Evolutionary conservation across 2,113 vertebrate genomes (phyloP).

Genomic region (Cyrtonyx montezumae): DNA sequence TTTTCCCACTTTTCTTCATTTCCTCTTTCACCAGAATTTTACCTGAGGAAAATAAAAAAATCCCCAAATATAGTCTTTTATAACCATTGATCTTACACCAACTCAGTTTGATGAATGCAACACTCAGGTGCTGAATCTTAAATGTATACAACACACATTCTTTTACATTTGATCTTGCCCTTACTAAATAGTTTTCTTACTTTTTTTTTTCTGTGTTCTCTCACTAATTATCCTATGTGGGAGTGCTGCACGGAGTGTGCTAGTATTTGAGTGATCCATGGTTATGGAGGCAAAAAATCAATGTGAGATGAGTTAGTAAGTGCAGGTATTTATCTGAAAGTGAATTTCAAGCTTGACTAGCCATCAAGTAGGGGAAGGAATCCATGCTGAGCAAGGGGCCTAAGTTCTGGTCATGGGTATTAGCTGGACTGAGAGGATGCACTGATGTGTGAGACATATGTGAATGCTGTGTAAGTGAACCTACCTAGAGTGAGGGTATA

Average conservation of each 20-base stretch:
- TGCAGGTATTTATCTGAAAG: not conserved
- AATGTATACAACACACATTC: not conserved
- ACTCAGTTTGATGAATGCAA: not conserved
- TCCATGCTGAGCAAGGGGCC: not conserved
- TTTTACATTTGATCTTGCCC: not conserved
- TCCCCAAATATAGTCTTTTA: too few relatives aligned
- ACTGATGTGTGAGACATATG: not conserved
- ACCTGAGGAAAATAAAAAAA: not conserved
- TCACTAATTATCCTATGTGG: not conserved
- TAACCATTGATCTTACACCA: not conserved
- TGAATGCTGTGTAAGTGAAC: not conserved
- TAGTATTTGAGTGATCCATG: not conserved
- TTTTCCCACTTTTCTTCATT: not conserved
- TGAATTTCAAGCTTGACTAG: not conserved
- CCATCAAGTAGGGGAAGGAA: accelerated
- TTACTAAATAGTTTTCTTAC: not conserved
- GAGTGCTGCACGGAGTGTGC: not conserved
- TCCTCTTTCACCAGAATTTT: not conserved
- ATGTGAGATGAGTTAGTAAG: not conserved
- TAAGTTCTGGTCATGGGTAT: not conserved
- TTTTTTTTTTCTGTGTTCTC: not conserved
- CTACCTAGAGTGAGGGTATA: not conserved
- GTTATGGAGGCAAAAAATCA: not conserved
- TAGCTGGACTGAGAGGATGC: not conserved
- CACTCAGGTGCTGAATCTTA: not conserved